phyloP scores from a whole-genome alignment of 1,140 invertebrate species.

The Zaprionus taronus region DNA sequence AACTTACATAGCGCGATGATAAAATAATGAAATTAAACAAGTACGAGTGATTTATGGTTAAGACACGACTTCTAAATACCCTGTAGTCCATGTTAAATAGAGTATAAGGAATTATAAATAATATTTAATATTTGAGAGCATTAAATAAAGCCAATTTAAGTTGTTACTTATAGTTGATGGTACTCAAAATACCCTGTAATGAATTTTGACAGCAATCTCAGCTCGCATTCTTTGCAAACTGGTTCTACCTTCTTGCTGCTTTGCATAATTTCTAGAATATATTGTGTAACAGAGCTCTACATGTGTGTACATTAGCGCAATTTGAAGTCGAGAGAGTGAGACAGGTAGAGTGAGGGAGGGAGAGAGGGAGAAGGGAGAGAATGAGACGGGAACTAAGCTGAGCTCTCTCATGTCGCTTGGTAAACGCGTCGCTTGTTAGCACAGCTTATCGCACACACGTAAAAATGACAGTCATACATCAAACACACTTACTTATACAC shows the following conservation, averaged over 20 bases:
- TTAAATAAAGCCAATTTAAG: neutral
- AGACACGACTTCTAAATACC: neutral
- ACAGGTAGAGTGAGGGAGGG: neutral
- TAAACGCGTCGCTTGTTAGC: constrained; percentile 49
- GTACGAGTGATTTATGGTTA: neutral
- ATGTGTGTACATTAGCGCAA: constrained; percentile 26
- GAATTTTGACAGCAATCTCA: neutral
- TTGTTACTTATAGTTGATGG: neutral
- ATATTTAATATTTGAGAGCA: neutral
- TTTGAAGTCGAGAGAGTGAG: constrained; percentile 9
- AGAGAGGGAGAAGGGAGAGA: neutral
- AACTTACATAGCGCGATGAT: neutral
- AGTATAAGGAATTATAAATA: neutral
- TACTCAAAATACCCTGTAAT: neutral
- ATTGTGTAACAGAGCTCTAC: constrained; percentile 9
- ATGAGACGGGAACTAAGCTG: neutral
- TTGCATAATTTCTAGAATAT: neutral
- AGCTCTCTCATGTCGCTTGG: constrained; percentile 30
- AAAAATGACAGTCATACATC: constrained; percentile 56
- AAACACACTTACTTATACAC: constrained; percentile 13
- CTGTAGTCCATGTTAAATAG: neutral
- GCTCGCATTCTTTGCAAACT: neutral
- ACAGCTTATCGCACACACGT: constrained; percentile 48
- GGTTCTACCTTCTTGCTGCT: neutral
- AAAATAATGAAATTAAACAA: constrained; percentile 18